These are phyloP conservation scores for Cylas formicarius DNA, from an alignment of 1,140 invertebrate genomes.

Conservation along the genomic window DNA sequence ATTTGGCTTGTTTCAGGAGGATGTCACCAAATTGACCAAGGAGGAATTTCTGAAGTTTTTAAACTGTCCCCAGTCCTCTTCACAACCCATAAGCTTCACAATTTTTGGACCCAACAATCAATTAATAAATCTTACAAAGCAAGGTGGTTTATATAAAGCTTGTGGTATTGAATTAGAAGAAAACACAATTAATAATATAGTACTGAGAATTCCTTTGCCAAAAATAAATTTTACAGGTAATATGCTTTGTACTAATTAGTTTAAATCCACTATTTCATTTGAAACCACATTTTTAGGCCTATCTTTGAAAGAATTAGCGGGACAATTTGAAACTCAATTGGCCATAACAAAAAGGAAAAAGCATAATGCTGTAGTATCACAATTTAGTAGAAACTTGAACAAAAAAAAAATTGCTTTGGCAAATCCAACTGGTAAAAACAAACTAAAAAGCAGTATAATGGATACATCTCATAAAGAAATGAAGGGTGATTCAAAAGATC, in stretches of 20 bases:
- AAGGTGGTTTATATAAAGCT: slow-evolving; percentile 9
- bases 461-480: too few relatives aligned
- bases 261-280: not conserved
- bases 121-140: slow-evolving; percentile 7
- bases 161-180: slow-evolving; percentile 11
- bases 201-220: slow-evolving; percentile 15
- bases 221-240: slow-evolving; percentile 16
- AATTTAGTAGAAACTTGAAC: slow-evolving; percentile 14
- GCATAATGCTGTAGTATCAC: slow-evolving; percentile 11
- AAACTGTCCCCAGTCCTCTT: slow-evolving; percentile 13
- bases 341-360: slow-evolving; percentile 12
- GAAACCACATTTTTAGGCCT: slow-evolving; percentile 6
- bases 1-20: slow-evolving; percentile 15
- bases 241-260: not conserved
- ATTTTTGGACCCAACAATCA: slow-evolving; percentile 10
- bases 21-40: slow-evolving; percentile 17
- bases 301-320: slow-evolving; percentile 9
- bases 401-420: slow-evolving; percentile 13
- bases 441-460: not conserved
- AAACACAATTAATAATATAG: slow-evolving; percentile 13
- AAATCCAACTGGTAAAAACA: not conserved
- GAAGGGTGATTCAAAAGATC: too few relatives aligned
- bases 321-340: slow-evolving; percentile 12
- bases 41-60: slow-evolving; percentile 21
- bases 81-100: not conserved